Evolutionary conservation across 2,888 invertebrate genomes (phyloP), one percentile per base, ranked within the genome.

Genomic region (Fragum fragum): DNA sequence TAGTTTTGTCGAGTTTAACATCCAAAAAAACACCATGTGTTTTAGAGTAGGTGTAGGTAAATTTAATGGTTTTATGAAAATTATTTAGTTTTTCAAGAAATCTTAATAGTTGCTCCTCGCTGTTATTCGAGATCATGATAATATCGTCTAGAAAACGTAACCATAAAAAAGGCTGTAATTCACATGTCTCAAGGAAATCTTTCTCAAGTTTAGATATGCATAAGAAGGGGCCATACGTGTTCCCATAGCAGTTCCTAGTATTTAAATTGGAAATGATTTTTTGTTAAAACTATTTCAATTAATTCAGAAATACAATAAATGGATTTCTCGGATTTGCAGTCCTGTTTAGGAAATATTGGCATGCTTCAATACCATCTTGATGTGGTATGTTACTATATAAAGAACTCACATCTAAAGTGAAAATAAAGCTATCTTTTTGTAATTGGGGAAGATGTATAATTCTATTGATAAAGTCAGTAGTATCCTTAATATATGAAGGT

Each of bases 121-220:
- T 28, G n/a, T 77, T 21, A 28, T 47, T 29, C 76, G 71, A 63
- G 9, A 77, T 29, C 23, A 77, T 52, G 29, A 77, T 39, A 18
- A 77, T 72, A 21, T 77, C 72, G 53, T 72, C 72, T 29, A 73
- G 61, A 47, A 61, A 73, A 9, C 72, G 73, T 42, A 73, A 28
- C 61, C 61, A 73, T 32, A 59, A 16, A 21, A 42, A 39, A 57
- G 59, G 72, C 21, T 57, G 39, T 32, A 72, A 7, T 11, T 39
- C 42, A 36, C 59, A 26, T 26, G 72, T 57, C 11, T 59, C 42
- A 16, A 72, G 6, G 26, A 68, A 78, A 14, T 73, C 69, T 21
- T 23, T 2, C 18, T 72, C 72, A 53, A 77, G 21, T 63, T 66
- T 11, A 55, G 55, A 29, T 29, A 47, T n/a, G 71, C 29, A 36